phyloP scores from a whole-genome alignment of 1,140 invertebrate species.

The Hormaphis cornu region DNA sequence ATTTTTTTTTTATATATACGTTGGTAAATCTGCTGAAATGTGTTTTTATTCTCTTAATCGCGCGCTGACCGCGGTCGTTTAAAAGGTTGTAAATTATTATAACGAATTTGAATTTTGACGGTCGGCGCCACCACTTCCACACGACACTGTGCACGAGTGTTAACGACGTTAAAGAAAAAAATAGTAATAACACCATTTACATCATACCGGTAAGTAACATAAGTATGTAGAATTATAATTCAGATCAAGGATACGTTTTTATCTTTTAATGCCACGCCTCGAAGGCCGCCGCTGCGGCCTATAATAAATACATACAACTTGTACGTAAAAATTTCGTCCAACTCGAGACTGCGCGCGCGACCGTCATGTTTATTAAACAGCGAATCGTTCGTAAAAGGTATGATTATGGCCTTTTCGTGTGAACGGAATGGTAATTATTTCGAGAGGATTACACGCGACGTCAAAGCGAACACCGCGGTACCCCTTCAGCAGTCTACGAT shows the following conservation, averaged over 20 bases:
- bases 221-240: conserved; percentile 18
- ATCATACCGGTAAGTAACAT: conserved; percentile 24
- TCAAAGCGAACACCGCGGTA: too few species aligned
- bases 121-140: neutral
- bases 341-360: neutral
- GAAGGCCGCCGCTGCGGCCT: neutral
- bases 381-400: neutral
- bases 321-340: neutral
- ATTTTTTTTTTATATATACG: too few species aligned
- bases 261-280: neutral
- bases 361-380: neutral
- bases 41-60: neutral
- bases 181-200: neutral
- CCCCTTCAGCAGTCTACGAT: too few species aligned
- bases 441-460: neutral
- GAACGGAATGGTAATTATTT: neutral
- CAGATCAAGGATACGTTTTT: conserved; percentile 25
- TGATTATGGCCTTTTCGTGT: neutral
- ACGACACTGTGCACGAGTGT: neutral
- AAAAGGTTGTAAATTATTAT: neutral
- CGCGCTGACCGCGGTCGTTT: neutral
- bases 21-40: neutral
- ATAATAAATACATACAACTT: neutral
- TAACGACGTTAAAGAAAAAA: neutral
- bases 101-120: neutral